Conservation (phyloP, 2,113 vertebrate genomes). For the Python bivittatus region DNA sequence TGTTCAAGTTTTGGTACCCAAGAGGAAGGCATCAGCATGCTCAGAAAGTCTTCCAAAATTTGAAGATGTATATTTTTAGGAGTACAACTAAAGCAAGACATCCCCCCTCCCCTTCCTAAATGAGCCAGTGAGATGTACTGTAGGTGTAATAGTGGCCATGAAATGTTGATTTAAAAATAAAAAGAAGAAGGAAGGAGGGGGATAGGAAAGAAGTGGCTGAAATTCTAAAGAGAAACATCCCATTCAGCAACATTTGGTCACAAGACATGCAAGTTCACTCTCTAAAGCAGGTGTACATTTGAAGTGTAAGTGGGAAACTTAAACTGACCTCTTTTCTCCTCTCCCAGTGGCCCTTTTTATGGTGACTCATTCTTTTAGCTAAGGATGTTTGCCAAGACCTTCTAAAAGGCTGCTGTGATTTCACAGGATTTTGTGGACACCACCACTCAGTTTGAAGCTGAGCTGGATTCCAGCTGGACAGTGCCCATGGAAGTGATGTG, state of each 20-base stretch:
- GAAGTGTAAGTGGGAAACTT: too few relatives aligned
- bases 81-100: neutral
- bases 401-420: neutral
- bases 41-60: neutral
- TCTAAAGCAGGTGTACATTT: neutral
- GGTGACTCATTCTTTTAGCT: neutral
- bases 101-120: neutral
- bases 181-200: neutral
- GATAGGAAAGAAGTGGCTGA: neutral
- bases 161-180: neutral
- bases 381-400: neutral
- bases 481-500: neutral
- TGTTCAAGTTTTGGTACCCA: neutral
- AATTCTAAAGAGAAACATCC: neutral
- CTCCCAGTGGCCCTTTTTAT: neutral
- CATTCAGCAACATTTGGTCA: neutral
- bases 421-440: neutral
- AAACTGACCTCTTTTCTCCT: neutral
- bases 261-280: neutral
- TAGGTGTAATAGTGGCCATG: neutral
- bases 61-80: neutral
- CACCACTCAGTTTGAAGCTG: neutral
- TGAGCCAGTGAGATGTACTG: neutral
- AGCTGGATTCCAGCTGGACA: neutral
- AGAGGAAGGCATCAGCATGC: neutral